Conservation (phyloP, 2,888 invertebrate genomes). For the Ormyrus thymus region DNA sequence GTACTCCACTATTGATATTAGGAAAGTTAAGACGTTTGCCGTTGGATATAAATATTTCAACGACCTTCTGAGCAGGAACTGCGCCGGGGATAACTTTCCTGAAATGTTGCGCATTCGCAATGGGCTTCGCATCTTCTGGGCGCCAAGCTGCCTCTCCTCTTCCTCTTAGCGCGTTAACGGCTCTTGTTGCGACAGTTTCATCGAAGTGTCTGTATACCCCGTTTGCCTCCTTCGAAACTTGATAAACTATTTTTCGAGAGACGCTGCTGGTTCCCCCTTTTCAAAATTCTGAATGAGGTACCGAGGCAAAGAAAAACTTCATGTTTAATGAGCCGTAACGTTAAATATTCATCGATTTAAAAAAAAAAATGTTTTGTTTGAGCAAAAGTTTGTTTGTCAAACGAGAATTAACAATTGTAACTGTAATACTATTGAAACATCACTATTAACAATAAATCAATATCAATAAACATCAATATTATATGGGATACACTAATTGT, state of each 20-base stretch:
- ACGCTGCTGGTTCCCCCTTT: background rate
- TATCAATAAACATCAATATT: no score
- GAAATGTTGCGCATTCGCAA: conserved; percentile 39
- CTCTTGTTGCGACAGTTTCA: conserved; percentile 61
- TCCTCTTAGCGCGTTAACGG: conserved; percentile 59
- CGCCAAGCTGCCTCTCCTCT: conserved; percentile 15
- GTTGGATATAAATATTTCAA: conserved; percentile 47
- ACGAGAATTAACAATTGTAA: no score
- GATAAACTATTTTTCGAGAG: conserved; percentile 33
- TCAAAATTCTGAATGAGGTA: background rate
- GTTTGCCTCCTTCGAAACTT: background rate
- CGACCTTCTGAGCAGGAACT: background rate
- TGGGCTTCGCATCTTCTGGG: conserved; percentile 26
- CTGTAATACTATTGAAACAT: conserved; percentile 7
- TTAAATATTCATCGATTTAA: no score
- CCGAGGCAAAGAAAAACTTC: no score
- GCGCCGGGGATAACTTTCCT: conserved; percentile 22
- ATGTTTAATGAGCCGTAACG: no score
- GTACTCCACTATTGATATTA: conserved; percentile 34
- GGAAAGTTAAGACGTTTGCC: conserved; percentile 43
- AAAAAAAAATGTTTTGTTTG: no score
- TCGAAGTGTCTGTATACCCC: conserved; percentile 37
- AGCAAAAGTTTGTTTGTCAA: no score
- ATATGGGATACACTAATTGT: no score
- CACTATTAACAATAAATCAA: no score